These are phyloP conservation scores for Chondrosia reniformis DNA, from an alignment of 37 sponge, comb jelly and placozoan species.

Conservation along the genomic window DNA sequence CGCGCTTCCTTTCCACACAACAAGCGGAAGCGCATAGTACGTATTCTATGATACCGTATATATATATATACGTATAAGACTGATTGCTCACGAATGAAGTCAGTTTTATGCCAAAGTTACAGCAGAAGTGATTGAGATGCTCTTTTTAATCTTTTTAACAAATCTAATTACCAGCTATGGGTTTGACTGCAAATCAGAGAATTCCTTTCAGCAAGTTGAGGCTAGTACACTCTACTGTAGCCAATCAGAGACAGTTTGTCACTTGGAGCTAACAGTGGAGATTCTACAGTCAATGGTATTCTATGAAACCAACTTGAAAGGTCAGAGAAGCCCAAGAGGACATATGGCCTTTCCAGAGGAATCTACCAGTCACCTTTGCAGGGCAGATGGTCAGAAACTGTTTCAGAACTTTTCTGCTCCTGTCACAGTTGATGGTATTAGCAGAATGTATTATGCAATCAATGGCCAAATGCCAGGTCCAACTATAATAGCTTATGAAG, in stretches of 20 bases:
- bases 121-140: no score
- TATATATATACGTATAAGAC: no score
- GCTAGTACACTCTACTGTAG: not conserved
- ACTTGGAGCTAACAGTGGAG: not conserved
- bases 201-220: not conserved
- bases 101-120: no score
- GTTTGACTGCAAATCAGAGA: no score
- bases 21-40: no score
- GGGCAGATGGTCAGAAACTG: slow-evolving; percentile 2
- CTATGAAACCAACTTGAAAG: not conserved
- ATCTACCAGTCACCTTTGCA: not conserved
- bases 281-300: slow-evolving; percentile 13
- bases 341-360: not conserved
- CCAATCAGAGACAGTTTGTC: not conserved
- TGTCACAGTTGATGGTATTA: not conserved
- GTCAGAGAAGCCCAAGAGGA: slow-evolving; percentile 10
- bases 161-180: no score
- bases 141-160: no score
- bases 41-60: no score
- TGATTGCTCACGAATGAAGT: no score
- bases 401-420: slow-evolving; percentile 8
- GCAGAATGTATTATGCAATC: slow-evolving; percentile 27
- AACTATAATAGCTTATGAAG: slow-evolving; percentile 53
- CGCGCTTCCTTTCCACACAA: no score
- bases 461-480: slow-evolving; percentile 73